A percentile compares a stretch with the other conserved stretches of the same genome.
Evolutionary conservation across 2,888 invertebrate species (phyloP).

Genomic region (Patella ulyssiponensis): DNA sequence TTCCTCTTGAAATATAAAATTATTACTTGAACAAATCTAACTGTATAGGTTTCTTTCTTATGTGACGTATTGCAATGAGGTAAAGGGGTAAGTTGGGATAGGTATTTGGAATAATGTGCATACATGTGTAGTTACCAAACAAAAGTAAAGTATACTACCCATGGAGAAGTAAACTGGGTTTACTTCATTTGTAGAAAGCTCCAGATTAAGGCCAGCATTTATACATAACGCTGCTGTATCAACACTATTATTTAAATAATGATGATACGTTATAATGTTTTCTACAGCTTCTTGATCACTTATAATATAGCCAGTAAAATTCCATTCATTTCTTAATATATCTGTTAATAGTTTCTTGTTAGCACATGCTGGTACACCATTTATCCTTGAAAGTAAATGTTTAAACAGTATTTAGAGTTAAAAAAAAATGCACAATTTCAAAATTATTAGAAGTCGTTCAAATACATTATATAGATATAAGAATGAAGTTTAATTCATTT

Average conservation of each 20-base stretch:
- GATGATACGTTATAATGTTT: slow-evolving; percentile 51
- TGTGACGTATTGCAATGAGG: too few relatives aligned
- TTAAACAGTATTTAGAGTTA: too few relatives aligned
- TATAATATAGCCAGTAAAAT: slow-evolving; percentile 63
- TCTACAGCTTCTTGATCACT: slow-evolving; percentile 65
- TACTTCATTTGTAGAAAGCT: slow-evolving; percentile 40
- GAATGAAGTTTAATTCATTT: too few relatives aligned
- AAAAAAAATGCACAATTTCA: too few relatives aligned
- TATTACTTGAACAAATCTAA: too few relatives aligned
- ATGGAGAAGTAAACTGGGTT: slow-evolving; percentile 27
- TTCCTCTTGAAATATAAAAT: slow-evolving; percentile 30
- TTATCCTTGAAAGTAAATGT: slow-evolving; percentile 46
- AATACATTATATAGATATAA: too few relatives aligned
- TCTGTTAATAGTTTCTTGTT: slow-evolving; percentile 57
- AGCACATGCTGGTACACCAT: slow-evolving; percentile 65
- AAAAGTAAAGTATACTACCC: slow-evolving; percentile 11
- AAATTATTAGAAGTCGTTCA: too few relatives aligned
- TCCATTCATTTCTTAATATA: slow-evolving; percentile 58
- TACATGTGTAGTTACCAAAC: too few relatives aligned
- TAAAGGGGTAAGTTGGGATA: too few relatives aligned
- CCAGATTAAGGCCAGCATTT: slow-evolving; percentile 56
- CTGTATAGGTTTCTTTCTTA: too few relatives aligned
- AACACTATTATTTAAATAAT: slow-evolving; percentile 51
- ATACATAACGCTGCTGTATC: slow-evolving; percentile 50
- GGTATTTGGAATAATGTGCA: too few relatives aligned